These are phyloP conservation scores for Gambusia yucatana DNA, from an alignment of 2,797 vertebrate genomes.

Conservation along the genomic window DNA sequence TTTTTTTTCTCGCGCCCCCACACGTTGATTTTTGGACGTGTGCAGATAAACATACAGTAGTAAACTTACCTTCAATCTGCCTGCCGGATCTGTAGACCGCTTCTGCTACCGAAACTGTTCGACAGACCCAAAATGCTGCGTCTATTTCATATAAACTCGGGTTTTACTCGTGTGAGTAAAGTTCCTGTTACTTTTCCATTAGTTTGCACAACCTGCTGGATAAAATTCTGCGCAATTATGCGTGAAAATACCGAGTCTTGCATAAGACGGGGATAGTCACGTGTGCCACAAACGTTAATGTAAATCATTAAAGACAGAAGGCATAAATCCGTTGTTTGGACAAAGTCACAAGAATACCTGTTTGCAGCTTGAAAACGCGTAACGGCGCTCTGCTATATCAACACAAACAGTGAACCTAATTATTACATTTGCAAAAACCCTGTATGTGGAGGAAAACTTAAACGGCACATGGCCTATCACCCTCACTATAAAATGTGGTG, in stretches of 20 bases:
- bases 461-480: background rate
- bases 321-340: background rate
- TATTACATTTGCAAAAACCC: background rate
- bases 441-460: background rate
- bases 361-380: background rate
- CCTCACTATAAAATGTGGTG: background rate
- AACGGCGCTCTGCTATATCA: background rate
- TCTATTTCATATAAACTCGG: background rate
- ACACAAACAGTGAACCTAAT: background rate
- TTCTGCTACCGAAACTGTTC: background rate
- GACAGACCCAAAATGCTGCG: background rate
- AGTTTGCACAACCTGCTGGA: background rate
- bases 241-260: background rate
- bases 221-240: background rate
- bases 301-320: no score
- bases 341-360: background rate
- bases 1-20: constrained; percentile 47
- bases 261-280: background rate
- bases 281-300: no score
- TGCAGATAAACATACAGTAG: background rate
- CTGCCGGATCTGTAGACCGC: background rate
- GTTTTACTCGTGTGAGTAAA: background rate
- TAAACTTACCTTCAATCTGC: background rate
- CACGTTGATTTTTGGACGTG: constrained; percentile 45
- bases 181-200: background rate